These are phyloP conservation scores for Saguinus imperator DNA, from an alignment of 2,113 vertebrate species.

Conservation along the genomic window DNA sequence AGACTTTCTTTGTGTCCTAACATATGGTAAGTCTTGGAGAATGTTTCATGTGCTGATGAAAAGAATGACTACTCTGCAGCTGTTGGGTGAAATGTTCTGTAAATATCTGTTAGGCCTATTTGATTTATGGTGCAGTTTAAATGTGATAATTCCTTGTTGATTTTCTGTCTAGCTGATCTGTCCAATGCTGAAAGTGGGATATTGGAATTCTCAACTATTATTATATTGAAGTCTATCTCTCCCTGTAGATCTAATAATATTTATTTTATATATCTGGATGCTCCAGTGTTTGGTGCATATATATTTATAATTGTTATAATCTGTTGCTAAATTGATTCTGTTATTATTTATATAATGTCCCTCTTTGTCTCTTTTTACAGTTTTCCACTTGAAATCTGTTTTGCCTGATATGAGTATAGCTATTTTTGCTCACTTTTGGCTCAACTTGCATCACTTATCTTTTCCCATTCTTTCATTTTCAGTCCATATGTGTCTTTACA, in stretches of 20 bases:
- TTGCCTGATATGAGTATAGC: not conserved
- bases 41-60: not conserved
- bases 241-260: not conserved
- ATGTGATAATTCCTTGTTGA: not conserved
- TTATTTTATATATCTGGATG: not conserved
- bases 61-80: not conserved
- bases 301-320: not conserved
- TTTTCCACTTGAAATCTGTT: not conserved
- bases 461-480: not conserved
- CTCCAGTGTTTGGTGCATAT: not conserved
- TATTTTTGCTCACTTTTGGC: not conserved
- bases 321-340: not conserved
- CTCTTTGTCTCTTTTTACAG: not conserved
- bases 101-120: not conserved
- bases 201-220: not conserved
- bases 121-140: not conserved
- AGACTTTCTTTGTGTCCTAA: not conserved
- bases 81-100: not conserved
- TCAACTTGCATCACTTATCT: not conserved
- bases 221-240: not conserved
- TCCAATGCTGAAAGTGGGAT: not conserved
- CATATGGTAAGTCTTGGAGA: not conserved
- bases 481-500: not conserved
- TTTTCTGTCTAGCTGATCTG: not conserved
- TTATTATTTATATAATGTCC: not conserved